phyloP scores from a whole-genome alignment of 2,797 vertebrate species.

The Sebastes variabilis region DNA sequence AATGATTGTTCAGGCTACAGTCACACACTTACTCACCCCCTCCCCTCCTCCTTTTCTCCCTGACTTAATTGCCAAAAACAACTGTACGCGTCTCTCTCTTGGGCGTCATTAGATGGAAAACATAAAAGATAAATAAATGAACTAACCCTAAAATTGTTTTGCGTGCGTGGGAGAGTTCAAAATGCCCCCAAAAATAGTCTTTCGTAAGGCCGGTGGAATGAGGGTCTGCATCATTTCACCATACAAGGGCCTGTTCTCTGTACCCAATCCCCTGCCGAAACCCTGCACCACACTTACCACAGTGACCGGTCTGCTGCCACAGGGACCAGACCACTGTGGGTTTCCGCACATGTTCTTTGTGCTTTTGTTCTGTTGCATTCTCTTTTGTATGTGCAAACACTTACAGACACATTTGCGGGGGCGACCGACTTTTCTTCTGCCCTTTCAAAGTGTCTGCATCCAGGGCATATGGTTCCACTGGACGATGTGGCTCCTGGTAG shows the following conservation, averaged over 20 bases:
- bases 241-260: conserved; percentile 80
- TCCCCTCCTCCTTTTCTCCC: conserved; percentile 32
- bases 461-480: neutral
- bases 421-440: neutral
- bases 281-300: conserved; percentile 45
- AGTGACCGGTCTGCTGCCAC: conserved; percentile 47
- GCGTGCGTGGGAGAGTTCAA: conserved; percentile 84
- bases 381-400: conserved; percentile 8
- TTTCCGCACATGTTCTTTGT: conserved; percentile 10
- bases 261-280: conserved; percentile 44
- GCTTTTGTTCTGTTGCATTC: conserved; percentile 40
- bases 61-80: conserved; percentile 76
- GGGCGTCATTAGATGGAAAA: conserved; percentile 82
- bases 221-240: conserved; percentile 79
- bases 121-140: conserved; percentile 85
- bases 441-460: neutral
- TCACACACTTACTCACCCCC: conserved; percentile 54
- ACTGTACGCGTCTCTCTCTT: conserved; percentile 70
- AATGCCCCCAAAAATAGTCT: conserved; percentile 83
- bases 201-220: conserved; percentile 79
- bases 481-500: conserved; percentile 27
- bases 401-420: conserved; percentile 4
- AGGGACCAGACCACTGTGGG: conserved; percentile 5
- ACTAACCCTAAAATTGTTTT: conserved; percentile 81
- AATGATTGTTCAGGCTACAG: conserved; percentile 55